Evolutionary conservation across 2,797 vertebrate genomes (phyloP).

Genomic region (Coracias cyanogaster): DNA sequence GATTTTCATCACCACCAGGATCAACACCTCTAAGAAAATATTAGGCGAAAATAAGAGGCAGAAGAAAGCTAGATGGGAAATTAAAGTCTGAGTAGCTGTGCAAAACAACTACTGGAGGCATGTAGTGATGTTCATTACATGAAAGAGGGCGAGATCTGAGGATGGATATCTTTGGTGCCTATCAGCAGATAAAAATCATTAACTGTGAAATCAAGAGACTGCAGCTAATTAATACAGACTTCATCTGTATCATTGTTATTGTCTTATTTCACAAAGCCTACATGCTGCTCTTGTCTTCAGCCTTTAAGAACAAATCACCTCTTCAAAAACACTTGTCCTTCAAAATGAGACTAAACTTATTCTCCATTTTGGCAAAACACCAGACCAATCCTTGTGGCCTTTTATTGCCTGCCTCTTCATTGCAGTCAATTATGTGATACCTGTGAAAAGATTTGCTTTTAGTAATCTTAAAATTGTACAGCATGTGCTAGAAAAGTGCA

Average conservation of each 20-base stretch:
- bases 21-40: not conserved
- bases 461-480: not conserved
- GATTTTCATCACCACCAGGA: not conserved
- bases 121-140: fast-evolving
- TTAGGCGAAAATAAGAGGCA: not conserved
- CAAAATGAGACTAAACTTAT: not conserved
- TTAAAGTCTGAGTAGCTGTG: not conserved
- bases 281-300: not conserved
- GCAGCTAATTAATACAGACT: not conserved
- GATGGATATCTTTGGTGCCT: not conserved
- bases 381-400: not conserved
- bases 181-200: not conserved
- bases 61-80: not conserved
- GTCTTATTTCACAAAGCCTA: not conserved
- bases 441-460: not conserved
- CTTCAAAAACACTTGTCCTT: not conserved
- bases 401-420: not conserved
- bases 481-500: not conserved
- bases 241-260: not conserved
- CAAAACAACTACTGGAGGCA: not conserved
- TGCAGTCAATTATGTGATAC: not conserved
- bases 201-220: not conserved
- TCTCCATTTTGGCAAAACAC: not conserved
- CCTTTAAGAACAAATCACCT: not conserved
- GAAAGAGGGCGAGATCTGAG: not conserved